phyloP scores from a whole-genome alignment of 1,140 invertebrate genomes.

The Tribolium castaneum region DNA sequence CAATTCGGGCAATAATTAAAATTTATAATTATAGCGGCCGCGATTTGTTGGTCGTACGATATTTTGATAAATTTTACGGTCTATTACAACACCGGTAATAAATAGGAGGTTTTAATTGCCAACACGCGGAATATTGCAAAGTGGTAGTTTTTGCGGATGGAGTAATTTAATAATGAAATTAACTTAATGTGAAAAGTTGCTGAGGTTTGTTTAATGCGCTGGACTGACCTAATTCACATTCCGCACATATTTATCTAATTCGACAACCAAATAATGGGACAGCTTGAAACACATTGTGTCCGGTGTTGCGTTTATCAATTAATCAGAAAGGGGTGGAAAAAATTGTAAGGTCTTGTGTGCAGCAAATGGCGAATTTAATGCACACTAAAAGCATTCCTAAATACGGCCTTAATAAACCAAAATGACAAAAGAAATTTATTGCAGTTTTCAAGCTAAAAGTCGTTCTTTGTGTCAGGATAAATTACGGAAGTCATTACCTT shows the following conservation, averaged over 20 bases:
- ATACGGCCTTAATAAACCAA: slow-evolving; percentile 41
- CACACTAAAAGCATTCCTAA: slow-evolving; percentile 45
- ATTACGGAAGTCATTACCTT: slow-evolving; percentile 41
- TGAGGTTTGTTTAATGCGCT: no score
- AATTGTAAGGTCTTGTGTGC: neutral
- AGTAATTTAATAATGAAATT: neutral
- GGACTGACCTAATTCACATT: no score
- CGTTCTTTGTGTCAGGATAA: slow-evolving; percentile 32
- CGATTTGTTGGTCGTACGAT: neutral
- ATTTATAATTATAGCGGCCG: slow-evolving; percentile 4
- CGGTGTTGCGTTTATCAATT: neutral
- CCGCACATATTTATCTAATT: no score
- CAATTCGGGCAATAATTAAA: neutral
- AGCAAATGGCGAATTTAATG: slow-evolving; percentile 38
- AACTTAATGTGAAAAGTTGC: neutral
- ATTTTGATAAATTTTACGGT: neutral
- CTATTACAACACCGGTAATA: neutral
- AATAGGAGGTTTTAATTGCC: neutral
- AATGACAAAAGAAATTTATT: slow-evolving; percentile 46
- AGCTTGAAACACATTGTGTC: no score
- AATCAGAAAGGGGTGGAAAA: neutral
- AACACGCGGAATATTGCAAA: neutral
- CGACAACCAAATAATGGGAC: no score
- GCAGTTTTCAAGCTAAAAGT: slow-evolving; percentile 16
- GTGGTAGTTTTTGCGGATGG: neutral